A percentile compares a stretch with the other conserved stretches of the same genome.
Evolutionary conservation across 2,113 vertebrate species (phyloP).

Genomic region (Phycodurus eques): DNA sequence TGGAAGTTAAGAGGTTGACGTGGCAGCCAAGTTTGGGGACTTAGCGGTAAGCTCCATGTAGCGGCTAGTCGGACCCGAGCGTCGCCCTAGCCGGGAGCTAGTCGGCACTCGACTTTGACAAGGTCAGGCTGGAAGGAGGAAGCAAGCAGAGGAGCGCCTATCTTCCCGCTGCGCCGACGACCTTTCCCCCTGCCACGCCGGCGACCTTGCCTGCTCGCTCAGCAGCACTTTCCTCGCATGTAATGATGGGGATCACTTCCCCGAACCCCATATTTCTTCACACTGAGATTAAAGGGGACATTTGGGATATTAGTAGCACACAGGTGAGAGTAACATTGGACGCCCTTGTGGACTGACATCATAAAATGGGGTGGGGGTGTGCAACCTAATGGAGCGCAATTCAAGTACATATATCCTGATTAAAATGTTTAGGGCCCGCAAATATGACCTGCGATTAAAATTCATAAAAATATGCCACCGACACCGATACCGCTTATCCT

Average conservation of each 20-base stretch:
- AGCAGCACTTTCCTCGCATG: neutral
- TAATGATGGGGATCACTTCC: conserved; percentile 2
- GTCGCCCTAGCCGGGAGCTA: neutral
- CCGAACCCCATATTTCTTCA: neutral
- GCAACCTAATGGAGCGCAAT: too few species aligned
- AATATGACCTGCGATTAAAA: too few species aligned
- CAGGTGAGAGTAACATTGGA: neutral
- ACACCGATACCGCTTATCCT: too few species aligned
- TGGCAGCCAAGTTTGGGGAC: neutral
- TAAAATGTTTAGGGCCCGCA: too few species aligned
- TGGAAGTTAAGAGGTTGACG: neutral
- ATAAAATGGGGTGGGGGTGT: neutral
- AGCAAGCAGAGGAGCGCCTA: neutral
- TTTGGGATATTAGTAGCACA: neutral
- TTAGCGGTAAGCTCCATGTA: neutral
- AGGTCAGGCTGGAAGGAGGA: neutral
- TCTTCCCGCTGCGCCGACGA: neutral
- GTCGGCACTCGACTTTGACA: neutral
- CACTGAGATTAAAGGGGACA: neutral
- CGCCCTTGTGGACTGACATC: neutral
- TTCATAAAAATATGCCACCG: too few species aligned
- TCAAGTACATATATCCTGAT: too few species aligned
- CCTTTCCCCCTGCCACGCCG: neutral
- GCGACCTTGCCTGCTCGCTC: conserved; percentile 2
- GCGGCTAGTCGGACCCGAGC: neutral